Percentiles rank a stretch among this genome's conserved stretches.
phyloP scores from a whole-genome alignment of 2,113 vertebrate genomes.

The Regulus satrapa region DNA sequence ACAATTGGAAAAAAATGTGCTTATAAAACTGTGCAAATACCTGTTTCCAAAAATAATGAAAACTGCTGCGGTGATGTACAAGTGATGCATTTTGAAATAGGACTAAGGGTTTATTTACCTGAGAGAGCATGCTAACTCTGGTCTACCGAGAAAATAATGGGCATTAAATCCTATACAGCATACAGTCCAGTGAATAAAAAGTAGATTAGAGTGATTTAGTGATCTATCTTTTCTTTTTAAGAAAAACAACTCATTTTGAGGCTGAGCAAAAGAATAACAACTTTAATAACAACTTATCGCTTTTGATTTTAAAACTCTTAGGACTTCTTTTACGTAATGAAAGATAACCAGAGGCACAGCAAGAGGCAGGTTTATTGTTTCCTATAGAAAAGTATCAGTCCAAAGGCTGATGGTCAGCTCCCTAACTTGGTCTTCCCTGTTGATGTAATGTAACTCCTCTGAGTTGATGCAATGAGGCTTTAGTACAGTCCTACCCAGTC shows the following conservation, averaged over 20 bases:
- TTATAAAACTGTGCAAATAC: background rate
- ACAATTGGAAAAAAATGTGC: background rate
- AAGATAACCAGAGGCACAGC: background rate
- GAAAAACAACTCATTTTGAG: background rate
- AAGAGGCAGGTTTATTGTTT: background rate
- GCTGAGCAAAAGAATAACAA: background rate
- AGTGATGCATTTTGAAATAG: background rate
- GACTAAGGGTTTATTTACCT: constrained; percentile 26
- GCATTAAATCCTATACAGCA: background rate
- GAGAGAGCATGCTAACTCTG: background rate
- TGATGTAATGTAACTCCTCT: no score
- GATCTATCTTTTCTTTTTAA: background rate
- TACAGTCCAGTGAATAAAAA: background rate
- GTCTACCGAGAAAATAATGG: background rate
- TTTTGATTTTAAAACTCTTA: background rate
- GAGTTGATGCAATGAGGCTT: background rate
- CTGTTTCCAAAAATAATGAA: background rate
- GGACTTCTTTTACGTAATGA: background rate
- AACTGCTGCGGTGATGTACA: background rate
- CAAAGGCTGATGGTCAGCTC: background rate
- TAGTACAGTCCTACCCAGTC: background rate
- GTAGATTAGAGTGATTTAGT: background rate
- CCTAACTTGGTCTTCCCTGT: background rate
- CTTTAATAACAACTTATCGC: background rate
- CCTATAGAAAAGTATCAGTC: background rate